A percentile compares a stretch with the other conserved stretches of the same genome.
phyloP scores from a whole-genome alignment of 2,888 invertebrate genomes.

The Keiferia lycopersicella region DNA sequence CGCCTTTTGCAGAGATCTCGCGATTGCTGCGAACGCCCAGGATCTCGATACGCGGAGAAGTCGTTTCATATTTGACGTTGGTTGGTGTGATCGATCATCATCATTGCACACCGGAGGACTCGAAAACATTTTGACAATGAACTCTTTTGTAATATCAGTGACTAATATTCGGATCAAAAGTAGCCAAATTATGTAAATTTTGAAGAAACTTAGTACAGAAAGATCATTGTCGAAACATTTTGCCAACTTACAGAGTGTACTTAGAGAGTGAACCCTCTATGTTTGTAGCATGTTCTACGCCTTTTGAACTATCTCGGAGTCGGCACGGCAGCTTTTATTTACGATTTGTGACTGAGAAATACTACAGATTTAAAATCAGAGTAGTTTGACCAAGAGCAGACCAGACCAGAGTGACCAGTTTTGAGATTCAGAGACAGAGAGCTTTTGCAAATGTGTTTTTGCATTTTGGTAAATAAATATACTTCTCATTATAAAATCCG shows the following conservation, averaged over 20 bases:
- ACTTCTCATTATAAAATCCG: too few species aligned
- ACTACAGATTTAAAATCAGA: conserved; percentile 31
- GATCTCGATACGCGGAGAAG: conserved; percentile 36
- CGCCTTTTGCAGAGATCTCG: conserved; percentile 36
- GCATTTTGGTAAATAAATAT: not conserved
- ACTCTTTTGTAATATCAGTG: conserved; percentile 27
- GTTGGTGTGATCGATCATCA: not conserved
- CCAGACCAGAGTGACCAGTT: conserved; percentile 38
- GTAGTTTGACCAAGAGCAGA: conserved; percentile 25
- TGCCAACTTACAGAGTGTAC: conserved; percentile 55
- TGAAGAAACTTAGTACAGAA: conserved; percentile 31
- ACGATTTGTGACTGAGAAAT: conserved; percentile 38
- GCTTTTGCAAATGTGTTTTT: not conserved
- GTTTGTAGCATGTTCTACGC: conserved; percentile 3
- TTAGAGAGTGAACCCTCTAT: conserved; percentile 43
- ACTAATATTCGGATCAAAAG: not conserved
- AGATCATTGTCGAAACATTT: conserved; percentile 49
- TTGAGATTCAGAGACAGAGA: conserved; percentile 5
- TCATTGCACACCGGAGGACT: conserved; percentile 41
- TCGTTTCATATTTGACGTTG: conserved; percentile 18
- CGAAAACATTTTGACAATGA: conserved; percentile 38
- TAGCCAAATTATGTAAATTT: not conserved
- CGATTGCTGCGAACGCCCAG: conserved; percentile 38
- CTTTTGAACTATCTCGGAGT: conserved; percentile 27
- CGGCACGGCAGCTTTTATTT: conserved; percentile 36